phyloP scores from a whole-genome alignment of 2,888 invertebrate species.

The Rhamnusium bicolor region DNA sequence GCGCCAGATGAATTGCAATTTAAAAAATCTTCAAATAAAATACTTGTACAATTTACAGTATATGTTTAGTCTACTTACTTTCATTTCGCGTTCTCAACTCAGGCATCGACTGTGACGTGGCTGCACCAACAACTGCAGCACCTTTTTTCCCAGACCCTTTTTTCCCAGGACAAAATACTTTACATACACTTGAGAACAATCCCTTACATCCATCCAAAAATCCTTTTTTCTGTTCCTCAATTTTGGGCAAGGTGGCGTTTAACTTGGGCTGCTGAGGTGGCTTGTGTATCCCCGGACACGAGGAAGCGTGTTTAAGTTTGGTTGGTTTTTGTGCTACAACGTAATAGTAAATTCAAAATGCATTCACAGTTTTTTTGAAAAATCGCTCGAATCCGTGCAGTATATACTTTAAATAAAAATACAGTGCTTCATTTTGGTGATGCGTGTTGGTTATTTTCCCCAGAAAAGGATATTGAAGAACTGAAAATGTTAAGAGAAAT shows the following conservation, averaged over 20 bases:
- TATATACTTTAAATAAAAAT: too few relatives aligned
- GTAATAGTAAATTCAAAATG: neutral
- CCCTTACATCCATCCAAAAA: constrained; percentile 36
- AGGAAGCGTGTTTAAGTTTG: neutral
- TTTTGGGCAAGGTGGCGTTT: neutral
- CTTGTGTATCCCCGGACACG: neutral
- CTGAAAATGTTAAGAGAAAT: too few relatives aligned
- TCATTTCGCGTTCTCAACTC: constrained; percentile 17
- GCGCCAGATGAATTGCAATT: neutral
- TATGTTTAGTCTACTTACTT: neutral
- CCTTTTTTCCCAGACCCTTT: constrained; percentile 17
- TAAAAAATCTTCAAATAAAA: neutral
- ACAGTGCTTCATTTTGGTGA: too few relatives aligned
- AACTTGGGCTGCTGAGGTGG: neutral
- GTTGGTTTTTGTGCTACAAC: neutral
- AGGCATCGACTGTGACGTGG: constrained; percentile 25
- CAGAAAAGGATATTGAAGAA: too few relatives aligned
- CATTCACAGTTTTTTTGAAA: neutral
- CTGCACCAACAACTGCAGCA: constrained; percentile 7
- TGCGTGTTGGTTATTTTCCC: too few relatives aligned
- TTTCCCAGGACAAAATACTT: constrained; percentile 32
- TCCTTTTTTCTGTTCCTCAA: constrained; percentile 9
- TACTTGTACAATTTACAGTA: neutral
- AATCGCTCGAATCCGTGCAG: too few relatives aligned
- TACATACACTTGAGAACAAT: constrained; percentile 28